These are phyloP conservation scores for Drosophila multiciliata DNA, from an alignment of 2,888 invertebrate genomes.

Conservation along the genomic window DNA sequence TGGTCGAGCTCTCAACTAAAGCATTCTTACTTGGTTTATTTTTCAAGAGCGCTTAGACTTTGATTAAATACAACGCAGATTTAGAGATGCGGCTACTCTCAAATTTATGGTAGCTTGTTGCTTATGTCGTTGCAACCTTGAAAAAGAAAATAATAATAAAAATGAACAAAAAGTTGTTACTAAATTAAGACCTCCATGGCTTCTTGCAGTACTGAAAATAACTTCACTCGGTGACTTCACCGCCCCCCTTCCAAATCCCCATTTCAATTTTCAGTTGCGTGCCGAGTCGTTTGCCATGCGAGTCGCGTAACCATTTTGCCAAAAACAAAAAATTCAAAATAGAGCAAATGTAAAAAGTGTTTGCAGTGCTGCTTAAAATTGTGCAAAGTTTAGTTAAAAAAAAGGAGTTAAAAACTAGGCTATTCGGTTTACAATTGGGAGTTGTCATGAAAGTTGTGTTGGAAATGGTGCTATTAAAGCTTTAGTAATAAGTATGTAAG, in stretches of 20 bases:
- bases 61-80: conserved; percentile 48
- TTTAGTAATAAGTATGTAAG: conserved; percentile 9
- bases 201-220: conserved; percentile 15
- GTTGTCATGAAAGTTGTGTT: conserved; percentile 34
- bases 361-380: conserved; percentile 36
- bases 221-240: conserved; percentile 12
- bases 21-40: not conserved
- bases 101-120: conserved; percentile 9
- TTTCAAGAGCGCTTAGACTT: conserved; percentile 48
- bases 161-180: conserved; percentile 14
- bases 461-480: conserved; percentile 14
- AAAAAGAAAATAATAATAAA: not conserved
- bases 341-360: conserved; percentile 49
- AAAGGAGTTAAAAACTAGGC: conserved; percentile 7
- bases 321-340: conserved; percentile 33
- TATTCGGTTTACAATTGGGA: conserved; percentile 36
- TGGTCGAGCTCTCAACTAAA: not conserved
- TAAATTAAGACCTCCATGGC: conserved; percentile 35
- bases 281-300: conserved; percentile 36
- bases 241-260: not conserved
- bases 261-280: conserved; percentile 35
- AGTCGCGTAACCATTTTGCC: conserved; percentile 40
- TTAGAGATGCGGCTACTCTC: conserved; percentile 21
- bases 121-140: conserved; percentile 6
- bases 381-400: conserved; percentile 37